Percentiles rank a stretch among this genome's conserved stretches.
Evolutionary conservation across 2,797 vertebrate species (phyloP).

Genomic region (Nannoperca australis): DNA sequence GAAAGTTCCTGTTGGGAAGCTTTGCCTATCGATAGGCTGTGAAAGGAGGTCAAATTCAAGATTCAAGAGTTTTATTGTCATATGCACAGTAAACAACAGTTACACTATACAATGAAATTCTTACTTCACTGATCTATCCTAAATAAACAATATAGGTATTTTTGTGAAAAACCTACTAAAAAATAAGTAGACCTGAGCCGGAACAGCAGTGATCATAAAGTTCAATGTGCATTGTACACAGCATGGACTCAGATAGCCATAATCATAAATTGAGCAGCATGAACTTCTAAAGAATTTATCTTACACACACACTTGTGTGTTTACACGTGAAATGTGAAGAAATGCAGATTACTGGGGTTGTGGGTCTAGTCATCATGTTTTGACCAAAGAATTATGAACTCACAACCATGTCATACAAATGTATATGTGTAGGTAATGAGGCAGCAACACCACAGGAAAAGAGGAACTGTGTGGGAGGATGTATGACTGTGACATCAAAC

Average conservation of each 20-base stretch:
- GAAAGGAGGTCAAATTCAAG: not conserved
- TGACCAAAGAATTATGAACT: conserved; percentile 8
- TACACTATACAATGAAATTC: no score
- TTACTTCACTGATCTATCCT: no score
- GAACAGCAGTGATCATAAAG: no score
- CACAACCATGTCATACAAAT: conserved; percentile 35
- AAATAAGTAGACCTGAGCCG: no score
- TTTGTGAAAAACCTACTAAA: no score
- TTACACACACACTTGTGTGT: not conserved
- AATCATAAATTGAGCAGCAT: not conserved
- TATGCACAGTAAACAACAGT: no score
- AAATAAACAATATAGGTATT: no score
- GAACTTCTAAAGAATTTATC: not conserved
- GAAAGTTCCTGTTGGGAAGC: not conserved
- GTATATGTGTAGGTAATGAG: conserved; percentile 58
- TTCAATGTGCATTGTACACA: no score
- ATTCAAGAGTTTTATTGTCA: no score
- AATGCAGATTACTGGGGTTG: not conserved
- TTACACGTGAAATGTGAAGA: not conserved
- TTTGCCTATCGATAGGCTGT: not conserved
- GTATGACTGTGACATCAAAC: conserved; percentile 56
- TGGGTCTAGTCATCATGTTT: no score
- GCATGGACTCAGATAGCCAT: no score
- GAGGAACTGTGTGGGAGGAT: conserved; percentile 67
- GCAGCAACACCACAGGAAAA: conserved; percentile 53